phyloP scores from a whole-genome alignment of 2,888 invertebrate species.

The Tigriopus californicus region DNA sequence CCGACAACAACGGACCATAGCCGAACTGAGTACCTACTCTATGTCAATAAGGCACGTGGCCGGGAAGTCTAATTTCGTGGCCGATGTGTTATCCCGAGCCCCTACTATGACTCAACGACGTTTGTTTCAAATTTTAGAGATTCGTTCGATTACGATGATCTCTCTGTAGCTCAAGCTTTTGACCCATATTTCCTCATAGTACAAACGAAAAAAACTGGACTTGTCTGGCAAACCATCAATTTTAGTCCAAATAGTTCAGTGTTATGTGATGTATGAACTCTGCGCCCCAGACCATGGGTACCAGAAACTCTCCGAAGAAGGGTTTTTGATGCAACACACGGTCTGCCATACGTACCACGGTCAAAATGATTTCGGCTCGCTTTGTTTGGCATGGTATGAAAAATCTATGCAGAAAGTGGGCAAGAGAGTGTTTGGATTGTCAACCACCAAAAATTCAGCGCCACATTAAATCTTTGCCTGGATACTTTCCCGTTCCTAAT shows the following conservation, averaged over 20 bases:
- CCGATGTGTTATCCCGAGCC: too few relatives aligned
- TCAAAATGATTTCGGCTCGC: not conserved
- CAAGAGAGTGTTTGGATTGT: constrained; percentile 16
- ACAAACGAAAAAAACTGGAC: too few relatives aligned
- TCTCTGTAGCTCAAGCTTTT: too few relatives aligned
- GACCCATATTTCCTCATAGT: too few relatives aligned
- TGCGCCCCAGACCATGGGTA: constrained; percentile 1
- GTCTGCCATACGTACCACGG: constrained; percentile 15
- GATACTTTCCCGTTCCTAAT: constrained; percentile 16
- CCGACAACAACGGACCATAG: too few relatives aligned
- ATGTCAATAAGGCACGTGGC: too few relatives aligned
- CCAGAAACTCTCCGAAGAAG: not conserved
- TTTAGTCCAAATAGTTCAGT: not conserved
- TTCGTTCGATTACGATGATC: too few relatives aligned
- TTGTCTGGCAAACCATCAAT: too few relatives aligned
- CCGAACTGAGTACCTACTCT: too few relatives aligned
- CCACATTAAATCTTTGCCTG: constrained; percentile 16
- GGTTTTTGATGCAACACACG: constrained; percentile 13
- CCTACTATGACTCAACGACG: too few relatives aligned
- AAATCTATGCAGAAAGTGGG: constrained; percentile 16
- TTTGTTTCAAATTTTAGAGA: too few relatives aligned
- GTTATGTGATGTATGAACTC: constrained; percentile 13
- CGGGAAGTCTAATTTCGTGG: too few relatives aligned
- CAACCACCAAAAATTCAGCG: constrained; percentile 16
- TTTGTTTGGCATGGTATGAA: constrained; percentile 11